Evolutionary conservation across 2,888 invertebrate genomes (phyloP).

Genomic region (Saturnia japonica): DNA sequence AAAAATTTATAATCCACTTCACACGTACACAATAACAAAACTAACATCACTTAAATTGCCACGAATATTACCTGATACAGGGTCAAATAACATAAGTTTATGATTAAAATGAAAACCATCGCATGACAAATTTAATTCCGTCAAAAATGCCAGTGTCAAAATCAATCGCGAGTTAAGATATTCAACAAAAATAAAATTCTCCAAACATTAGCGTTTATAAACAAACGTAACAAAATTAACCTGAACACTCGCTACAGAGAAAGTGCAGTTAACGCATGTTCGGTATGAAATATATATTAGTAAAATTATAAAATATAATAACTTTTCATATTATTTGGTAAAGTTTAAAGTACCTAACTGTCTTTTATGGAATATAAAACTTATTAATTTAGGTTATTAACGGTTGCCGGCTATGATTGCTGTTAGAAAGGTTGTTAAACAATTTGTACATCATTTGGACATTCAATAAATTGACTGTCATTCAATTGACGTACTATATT

Average conservation of each 20-base stretch:
- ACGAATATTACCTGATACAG: no score
- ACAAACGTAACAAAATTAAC: background rate
- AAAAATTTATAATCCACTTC: no score
- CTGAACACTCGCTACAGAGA: no score
- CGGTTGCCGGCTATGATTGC: conserved; percentile 4
- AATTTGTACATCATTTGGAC: conserved; percentile 3
- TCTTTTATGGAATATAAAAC: conserved; percentile 15
- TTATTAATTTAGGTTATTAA: conserved; percentile 17
- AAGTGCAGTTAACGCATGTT: background rate
- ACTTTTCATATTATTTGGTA: background rate
- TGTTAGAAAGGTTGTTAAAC: background rate
- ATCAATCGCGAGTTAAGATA: no score
- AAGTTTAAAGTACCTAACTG: background rate
- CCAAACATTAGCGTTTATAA: background rate
- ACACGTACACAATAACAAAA: no score
- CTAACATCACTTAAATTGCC: no score
- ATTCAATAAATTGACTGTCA: background rate
- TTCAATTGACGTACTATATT: no score
- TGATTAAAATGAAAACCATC: no score
- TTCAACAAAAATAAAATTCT: no score
- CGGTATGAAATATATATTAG: background rate
- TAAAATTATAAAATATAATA: background rate
- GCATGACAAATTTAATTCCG: no score
- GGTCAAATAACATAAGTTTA: no score
- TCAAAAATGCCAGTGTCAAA: no score